Evolutionary conservation across 1,140 invertebrate species (phyloP), one percentile per base, ranked within the genome.

Genomic region (Drosophila pandora): DNA sequence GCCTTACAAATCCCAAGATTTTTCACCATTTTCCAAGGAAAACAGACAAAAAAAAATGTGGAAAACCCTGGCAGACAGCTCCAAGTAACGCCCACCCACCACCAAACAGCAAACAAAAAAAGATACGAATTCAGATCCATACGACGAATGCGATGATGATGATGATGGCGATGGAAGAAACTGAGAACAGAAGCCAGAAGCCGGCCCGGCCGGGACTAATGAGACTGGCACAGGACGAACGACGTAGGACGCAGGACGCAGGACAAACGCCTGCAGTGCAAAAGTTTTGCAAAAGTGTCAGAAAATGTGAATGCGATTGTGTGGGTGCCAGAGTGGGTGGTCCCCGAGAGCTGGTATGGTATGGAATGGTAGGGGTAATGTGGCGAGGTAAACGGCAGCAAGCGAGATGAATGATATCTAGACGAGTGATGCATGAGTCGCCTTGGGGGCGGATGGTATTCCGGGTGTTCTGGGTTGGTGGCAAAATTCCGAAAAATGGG

Each of bases 341-440:
- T 50, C 50, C 25, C 25, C 5, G 1, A 28, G 25, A 6, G 53
- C 4, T 23, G 56, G 57, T 47, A 65, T 49, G 52, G 52, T 10
- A 32, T 37, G 41, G 22, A 37, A 6, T 22, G 22, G 70, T 69
- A 53, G 67, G 76, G 76, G 76, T 82, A 82, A 80, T 88, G 83
- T 88, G 83, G 72, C 60, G 76, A 88, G 85, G 85, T 81, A 71
- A 79, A 79, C 64, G 73, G 76, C 85, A 77, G 68, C 73, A 63
- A 61, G 78, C 64, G 78, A 87, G 82, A 90, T 87, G 83, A 76
- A 87, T 87, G 83, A 87, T 87, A 87, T 88, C 84, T 81, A 79
- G 81, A 82, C 81, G 87, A 77, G 83, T 90, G 85, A 90, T 90
- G 85, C 87, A 90, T 90, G 81, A 81, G 81, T 80, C 85, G 78